Evolutionary conservation across 92 coral and sea anemone species (phyloP), one percentile per base, ranked within the genome.

Genomic region (Meandrina meandrites): DNA sequence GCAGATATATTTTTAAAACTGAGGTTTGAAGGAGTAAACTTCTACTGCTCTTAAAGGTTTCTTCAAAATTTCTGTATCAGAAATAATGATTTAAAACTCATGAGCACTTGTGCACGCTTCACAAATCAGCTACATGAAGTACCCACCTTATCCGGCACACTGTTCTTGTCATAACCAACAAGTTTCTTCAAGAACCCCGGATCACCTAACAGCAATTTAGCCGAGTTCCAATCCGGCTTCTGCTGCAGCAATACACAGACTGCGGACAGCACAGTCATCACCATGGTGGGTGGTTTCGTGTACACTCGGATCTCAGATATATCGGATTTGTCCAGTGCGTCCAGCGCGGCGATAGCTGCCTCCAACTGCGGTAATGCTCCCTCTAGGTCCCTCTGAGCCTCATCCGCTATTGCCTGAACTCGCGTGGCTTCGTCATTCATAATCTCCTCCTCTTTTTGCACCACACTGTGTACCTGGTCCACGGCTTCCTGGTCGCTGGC

Each of bases 231-330:
- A 84, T 95, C 99, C 14, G 99, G 98, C 60, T 97, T 97, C 85
- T 97, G 98, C 76, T 97, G 98, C 78, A 97, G 93, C 64, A 97
- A 85, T 5, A 93, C 91, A 86, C 98, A 95, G 12, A 97, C 99
- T 36, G 99, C 98, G 35, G 98, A 92, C 82, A 93, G 81, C 27
- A 97, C 98, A 0, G 99, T 97, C 98, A 97, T 95, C 9, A 97
- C 99, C 99, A 97, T 97, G 10, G 97, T 87, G 42, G 99, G 99
- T 0, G 99, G 99, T 68, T 97, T 97, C 28, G 99, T 95, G 88
- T 97, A 97, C 56, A 97, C 99, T n/a, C 99, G 95, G 60, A 97
- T 93, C 94, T 97, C 99, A 19, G 99, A 96, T 35, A 97, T 97
- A 82, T 97, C 99, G 5, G 99, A 97, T 75, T 97, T 97, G 84